A percentile compares a stretch with the other conserved stretches of the same genome.
phyloP scores from a whole-genome alignment of 2,888 invertebrate genomes.

The Sphaeridia pumilis region DNA sequence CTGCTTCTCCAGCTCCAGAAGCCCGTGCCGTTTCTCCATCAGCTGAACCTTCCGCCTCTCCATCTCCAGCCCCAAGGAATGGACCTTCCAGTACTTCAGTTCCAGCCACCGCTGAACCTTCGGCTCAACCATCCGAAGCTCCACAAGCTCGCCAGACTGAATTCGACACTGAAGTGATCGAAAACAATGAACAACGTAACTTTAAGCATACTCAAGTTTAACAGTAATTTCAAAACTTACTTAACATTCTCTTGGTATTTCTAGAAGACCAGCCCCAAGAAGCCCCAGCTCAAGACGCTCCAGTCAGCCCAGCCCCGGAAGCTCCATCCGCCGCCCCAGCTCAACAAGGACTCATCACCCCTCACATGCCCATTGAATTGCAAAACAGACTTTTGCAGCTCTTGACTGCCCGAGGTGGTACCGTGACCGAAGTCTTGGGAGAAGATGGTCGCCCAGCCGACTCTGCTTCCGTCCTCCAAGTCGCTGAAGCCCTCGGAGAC shows the following conservation, averaged over 20 bases:
- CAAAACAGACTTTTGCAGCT: constrained; percentile 46
- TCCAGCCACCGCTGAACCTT: constrained; percentile 27
- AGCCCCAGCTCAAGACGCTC: constrained; percentile 14
- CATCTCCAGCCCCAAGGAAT: constrained; percentile 16
- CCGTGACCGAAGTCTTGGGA: constrained; percentile 41
- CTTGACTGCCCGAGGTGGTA: constrained; percentile 42
- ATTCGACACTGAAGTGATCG: constrained; percentile 23
- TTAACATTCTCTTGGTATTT: neutral
- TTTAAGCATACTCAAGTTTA: neutral
- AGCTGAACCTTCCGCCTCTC: constrained; percentile 27
- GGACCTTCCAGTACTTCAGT: constrained; percentile 10
- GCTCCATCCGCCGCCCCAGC: constrained; percentile 37
- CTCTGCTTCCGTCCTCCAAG: constrained; percentile 41
- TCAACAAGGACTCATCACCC: constrained; percentile 19
- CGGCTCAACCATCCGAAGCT: constrained; percentile 14
- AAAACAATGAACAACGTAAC: constrained; percentile 5
- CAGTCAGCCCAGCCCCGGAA: constrained; percentile 34
- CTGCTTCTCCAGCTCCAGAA: constrained; percentile 15
- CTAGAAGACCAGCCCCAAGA: constrained; percentile 2
- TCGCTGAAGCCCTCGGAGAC: constrained; percentile 48
- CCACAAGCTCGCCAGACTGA: constrained; percentile 11
- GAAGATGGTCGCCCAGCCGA: constrained; percentile 39
- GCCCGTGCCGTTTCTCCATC: constrained; percentile 20
- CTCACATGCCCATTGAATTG: constrained; percentile 35
- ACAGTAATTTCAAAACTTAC: neutral